Base-by-base conservation (phyloP, 2,797 vertebrate genomes). In the Gambusia yucatana region DNA sequence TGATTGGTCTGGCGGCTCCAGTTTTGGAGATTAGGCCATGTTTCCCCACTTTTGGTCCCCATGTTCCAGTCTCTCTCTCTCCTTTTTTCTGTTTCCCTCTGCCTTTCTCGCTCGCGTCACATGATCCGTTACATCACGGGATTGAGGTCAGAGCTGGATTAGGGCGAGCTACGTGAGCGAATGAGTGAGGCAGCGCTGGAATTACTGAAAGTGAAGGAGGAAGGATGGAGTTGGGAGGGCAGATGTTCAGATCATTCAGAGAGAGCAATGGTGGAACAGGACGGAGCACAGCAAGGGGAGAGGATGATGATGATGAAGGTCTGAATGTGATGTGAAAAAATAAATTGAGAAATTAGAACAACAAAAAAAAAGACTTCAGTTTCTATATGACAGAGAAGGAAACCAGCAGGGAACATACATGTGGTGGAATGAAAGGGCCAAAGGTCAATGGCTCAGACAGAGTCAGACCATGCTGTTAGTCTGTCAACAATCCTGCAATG, bases 61-160 rank as follows among this genome's bases (percentile, higher is more conserved):
- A 0, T 81, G 76, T 83, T 84, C 43, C 84, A 81, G 85, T 74
- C 79, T 80, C 82, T 85, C 80, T 84, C 80, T 3, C 59, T 61
- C 59, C 44, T 87, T 86, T 83, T 85, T 69, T 87, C 86, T 85
- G 41, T 86, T 82, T 79, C 82, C 84, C 81, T 59, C 67, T 78
- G 82, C 79, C 82, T 86, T 86, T 86, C 88, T 87, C 81, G 61
- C 78, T n/a, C 41, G 6, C 79, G 87, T 95, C 95, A 96, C 94
- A 94, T 96, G 95, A 95, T 92, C 85, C 87, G 93, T 96, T 96
- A 95, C 96, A 96, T 96, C 96, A 96, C 88, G 88, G 95, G 95
- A 96, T 96, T 96, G 94, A 95, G 96, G 96, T 95, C 96, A 96
- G 89, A 65, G 79, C 89, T 92, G 95, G 96, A 96, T 96, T 96